Conservation (phyloP, 1,140 invertebrate genomes). For the Papilio dardanus region DNA sequence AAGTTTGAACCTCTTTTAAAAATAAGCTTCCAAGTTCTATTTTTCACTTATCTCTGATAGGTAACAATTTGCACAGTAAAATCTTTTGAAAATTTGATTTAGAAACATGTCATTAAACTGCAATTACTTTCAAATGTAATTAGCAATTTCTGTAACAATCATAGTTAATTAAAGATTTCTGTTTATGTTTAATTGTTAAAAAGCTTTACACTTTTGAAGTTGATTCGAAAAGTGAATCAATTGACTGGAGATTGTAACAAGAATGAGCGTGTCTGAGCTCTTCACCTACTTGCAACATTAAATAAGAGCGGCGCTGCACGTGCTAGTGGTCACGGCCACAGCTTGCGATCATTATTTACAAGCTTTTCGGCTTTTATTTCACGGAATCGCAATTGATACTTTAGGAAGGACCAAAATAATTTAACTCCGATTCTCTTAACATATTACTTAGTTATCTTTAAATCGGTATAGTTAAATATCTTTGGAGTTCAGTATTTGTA, state of each 20-base stretch:
- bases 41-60: not conserved
- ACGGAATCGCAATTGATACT: not conserved
- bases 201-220: too few relatives aligned
- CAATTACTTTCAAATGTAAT: too few relatives aligned
- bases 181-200: too few relatives aligned
- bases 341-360: not conserved
- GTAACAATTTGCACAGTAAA: not conserved
- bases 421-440: too few relatives aligned
- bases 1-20: not conserved
- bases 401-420: too few relatives aligned
- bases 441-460: too few relatives aligned
- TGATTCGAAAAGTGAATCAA: not conserved
- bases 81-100: not conserved
- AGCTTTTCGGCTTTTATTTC: not conserved
- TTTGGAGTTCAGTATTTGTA: too few relatives aligned
- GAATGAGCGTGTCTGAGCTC: not conserved
- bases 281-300: conserved; percentile 21
- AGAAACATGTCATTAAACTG: too few relatives aligned
- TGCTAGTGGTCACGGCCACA: conserved; percentile 1
- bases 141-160: too few relatives aligned
- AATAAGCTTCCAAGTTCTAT: not conserved
- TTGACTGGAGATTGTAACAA: not conserved
- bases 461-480: too few relatives aligned
- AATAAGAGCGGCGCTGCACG: not conserved
- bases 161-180: too few relatives aligned